phyloP scores from a whole-genome alignment of 2,797 vertebrate species.

The Thamnophis elegans region DNA sequence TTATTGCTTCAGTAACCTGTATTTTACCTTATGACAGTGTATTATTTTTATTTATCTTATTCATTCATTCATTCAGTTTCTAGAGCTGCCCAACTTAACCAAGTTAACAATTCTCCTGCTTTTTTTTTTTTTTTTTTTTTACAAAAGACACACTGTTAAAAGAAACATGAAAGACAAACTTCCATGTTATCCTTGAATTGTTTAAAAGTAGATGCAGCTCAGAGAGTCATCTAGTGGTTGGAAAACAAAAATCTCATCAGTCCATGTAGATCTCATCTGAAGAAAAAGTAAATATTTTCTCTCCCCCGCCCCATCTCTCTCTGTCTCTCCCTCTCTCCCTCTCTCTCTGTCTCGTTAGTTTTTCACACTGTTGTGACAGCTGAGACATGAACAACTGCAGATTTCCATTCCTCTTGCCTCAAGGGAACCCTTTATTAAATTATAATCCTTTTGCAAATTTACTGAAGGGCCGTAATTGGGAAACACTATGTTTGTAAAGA shows the following conservation, averaged over 20 bases:
- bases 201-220: not conserved
- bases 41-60: not conserved
- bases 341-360: not conserved
- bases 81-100: not conserved
- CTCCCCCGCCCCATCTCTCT: no score
- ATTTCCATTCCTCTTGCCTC: not conserved
- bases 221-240: constrained; percentile 17
- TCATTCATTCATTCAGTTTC: not conserved
- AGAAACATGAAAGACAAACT: not conserved
- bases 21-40: not conserved
- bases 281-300: constrained; percentile 12
- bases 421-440: constrained; percentile 24
- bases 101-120: not conserved
- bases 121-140: not conserved
- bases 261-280: not conserved
- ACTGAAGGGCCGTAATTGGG: not conserved
- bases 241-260: constrained; percentile 17
- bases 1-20: not conserved
- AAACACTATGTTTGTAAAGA: not conserved
- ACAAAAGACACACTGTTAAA: not conserved
- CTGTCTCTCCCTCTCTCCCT: not conserved
- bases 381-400: not conserved
- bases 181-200: not conserved
- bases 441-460: constrained; percentile 29
- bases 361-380: not conserved